These are phyloP conservation scores for Paraplagusia blochii DNA, from an alignment of 2,113 vertebrate species.

Conservation along the genomic window DNA sequence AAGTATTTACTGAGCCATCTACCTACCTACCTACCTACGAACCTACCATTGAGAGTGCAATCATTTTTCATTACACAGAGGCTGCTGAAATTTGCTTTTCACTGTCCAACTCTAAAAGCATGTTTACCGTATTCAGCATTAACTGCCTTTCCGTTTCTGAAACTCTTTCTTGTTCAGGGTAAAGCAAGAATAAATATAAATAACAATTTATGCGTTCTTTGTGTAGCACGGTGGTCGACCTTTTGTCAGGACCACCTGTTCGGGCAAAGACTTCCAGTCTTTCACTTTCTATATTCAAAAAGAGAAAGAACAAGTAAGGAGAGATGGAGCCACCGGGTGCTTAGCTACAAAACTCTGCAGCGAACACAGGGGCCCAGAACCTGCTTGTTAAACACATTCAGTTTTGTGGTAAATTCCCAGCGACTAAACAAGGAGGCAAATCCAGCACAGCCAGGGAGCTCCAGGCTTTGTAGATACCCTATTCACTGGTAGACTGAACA, in stretches of 20 bases:
- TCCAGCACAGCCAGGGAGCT: slow-evolving; percentile 30
- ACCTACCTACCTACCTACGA: too few species aligned
- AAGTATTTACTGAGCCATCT: too few species aligned
- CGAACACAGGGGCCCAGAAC: slow-evolving; percentile 43
- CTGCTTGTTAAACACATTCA: slow-evolving; percentile 50
- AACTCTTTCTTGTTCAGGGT: too few species aligned
- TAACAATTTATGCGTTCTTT: slow-evolving; percentile 1
- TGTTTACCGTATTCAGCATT: too few species aligned
- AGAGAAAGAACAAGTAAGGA: slow-evolving; percentile 23
- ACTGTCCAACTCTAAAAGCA: too few species aligned
- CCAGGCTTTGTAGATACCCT: slow-evolving; percentile 46
- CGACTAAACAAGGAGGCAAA: slow-evolving; percentile 19
- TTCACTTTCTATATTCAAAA: background rate
- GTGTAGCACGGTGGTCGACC: background rate
- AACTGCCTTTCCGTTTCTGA: too few species aligned
- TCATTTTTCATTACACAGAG: too few species aligned
- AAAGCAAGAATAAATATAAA: background rate
- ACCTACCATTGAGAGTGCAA: too few species aligned
- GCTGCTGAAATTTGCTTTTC: too few species aligned
- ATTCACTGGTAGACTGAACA: slow-evolving; percentile 55
- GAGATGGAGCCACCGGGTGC: slow-evolving; percentile 16
- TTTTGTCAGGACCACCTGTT: slow-evolving; percentile 7
- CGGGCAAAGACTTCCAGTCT: slow-evolving; percentile 2
- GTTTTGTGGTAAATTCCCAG: slow-evolving; percentile 49
- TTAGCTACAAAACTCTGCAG: slow-evolving; percentile 39